Evolutionary conservation across 2,797 vertebrate genomes (phyloP), one percentile per base, ranked within the genome.

Genomic region (Lacerta viridis): DNA sequence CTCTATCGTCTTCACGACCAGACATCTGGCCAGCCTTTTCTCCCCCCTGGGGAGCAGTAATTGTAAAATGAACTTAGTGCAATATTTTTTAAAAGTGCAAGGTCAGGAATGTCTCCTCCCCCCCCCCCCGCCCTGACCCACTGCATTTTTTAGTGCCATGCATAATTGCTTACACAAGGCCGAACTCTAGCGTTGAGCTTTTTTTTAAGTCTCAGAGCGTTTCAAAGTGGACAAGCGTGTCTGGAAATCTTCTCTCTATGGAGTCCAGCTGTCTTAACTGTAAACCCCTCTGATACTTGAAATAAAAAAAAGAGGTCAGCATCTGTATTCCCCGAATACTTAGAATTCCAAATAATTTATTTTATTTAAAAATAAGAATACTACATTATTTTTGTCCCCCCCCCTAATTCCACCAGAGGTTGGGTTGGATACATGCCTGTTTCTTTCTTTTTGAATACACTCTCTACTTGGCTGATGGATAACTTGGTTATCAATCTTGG

Each of bases 101-200:
- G 83, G 88, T 89, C 83, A 89, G 69, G 88, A 89, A 89, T 89
- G 83, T 68, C 88, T 89, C 69, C 59, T 76, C 66, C 41, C 33
- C 1, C 25, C 78, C 83, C 41, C 69, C 33, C 25, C 78, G 78
- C 41, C 69, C 41, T 75, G 55, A 75, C 88, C 83, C 36, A 1
- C 69, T 81, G 78, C 88, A 75, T 89, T 89, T 89, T 85, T 89
- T 69, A 85, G 59, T 80, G 78, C 88, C 77, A 68, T 7, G 78
- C 77, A 68, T 89, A 89, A 89, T 89, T 85, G 78, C 88, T 89
- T 89, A 74, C 88, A 89, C 78, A 89, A 89, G 88, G 78, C 69
- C 15, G 2, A 85, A 50, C 83, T 85, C 77, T 41, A 81, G 69
- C 55, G 20, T 50, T 25, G 83, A 81, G 77, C 78, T 68, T 78